Percentiles rank a stretch among this genome's conserved stretches.
Conservation (phyloP, 2,113 vertebrate species). For the Damaliscus lunatus region DNA sequence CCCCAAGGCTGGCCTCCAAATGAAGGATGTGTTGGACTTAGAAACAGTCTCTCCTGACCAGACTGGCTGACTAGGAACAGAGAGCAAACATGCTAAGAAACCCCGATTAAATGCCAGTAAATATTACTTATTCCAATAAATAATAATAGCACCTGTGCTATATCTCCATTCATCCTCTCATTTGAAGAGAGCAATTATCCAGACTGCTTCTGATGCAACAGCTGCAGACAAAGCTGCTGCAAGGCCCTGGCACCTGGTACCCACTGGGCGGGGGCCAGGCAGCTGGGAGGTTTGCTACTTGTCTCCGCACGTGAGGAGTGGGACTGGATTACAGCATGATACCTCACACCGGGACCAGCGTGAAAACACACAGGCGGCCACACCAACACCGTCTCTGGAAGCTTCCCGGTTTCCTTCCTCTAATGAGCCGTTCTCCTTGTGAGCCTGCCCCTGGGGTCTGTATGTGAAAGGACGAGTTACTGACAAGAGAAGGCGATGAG, state of each 20-base stretch:
- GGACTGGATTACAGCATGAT: not conserved
- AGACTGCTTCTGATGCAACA: fast-evolving
- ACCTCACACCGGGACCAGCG: not conserved
- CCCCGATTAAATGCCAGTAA: not conserved
- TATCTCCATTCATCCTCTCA: not conserved
- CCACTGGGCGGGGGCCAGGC: not conserved
- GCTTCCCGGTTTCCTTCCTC: not conserved
- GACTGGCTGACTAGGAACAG: not conserved
- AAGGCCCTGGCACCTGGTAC: not conserved
- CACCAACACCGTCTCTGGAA: not conserved
- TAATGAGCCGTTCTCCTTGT: not conserved
- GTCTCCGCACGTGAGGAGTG: not conserved
- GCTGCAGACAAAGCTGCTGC: not conserved
- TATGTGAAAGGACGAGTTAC: not conserved
- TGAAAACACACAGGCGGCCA: not conserved
- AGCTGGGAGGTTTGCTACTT: not conserved
- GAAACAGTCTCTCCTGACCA: not conserved
- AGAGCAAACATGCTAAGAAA: not conserved
- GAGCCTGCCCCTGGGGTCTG: not conserved
- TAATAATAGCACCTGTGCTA: not conserved
- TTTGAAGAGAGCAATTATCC: not conserved
- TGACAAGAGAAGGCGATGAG: not conserved
- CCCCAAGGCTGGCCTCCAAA: not conserved
- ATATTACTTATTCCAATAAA: not conserved
- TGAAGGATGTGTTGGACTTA: not conserved